Percentiles rank a stretch among this genome's conserved stretches.
These are phyloP conservation scores for Euura lappo DNA, from an alignment of 1,140 invertebrate genomes.

Conservation along the genomic window DNA sequence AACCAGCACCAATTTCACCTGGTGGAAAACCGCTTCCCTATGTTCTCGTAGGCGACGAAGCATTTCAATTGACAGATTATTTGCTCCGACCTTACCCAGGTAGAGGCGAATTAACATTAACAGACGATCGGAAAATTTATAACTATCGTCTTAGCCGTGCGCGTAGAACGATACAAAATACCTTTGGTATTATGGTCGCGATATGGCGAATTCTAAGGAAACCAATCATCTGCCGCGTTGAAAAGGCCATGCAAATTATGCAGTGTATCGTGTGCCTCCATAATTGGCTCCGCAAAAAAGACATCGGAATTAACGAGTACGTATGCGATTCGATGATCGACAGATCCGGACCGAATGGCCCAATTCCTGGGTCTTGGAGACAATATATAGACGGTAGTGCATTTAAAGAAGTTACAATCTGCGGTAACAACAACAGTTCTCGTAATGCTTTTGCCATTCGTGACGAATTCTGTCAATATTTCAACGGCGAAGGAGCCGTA, in stretches of 20 bases:
- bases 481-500: conserved; percentile 19
- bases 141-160: conserved; percentile 54
- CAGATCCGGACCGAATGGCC: not conserved
- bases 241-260: conserved; percentile 7
- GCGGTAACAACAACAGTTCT: conserved; percentile 7
- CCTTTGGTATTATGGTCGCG: conserved; percentile 44
- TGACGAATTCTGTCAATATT: conserved; percentile 19
- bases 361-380: not conserved
- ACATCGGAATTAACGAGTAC: conserved; percentile 2
- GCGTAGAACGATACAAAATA: conserved; percentile 44
- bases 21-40: conserved; percentile 29
- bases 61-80: conserved; percentile 51
- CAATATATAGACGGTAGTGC: not conserved
- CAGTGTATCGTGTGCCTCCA: conserved; percentile 21
- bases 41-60: conserved; percentile 57
- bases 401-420: not conserved
- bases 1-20: conserved; percentile 27
- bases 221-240: conserved; percentile 12
- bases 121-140: conserved; percentile 44
- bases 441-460: conserved; percentile 4
- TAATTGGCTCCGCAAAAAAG: conserved; percentile 22
- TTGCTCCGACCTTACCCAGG: conserved; percentile 53
- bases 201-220: conserved; percentile 24
- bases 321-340: not conserved
- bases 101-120: conserved; percentile 28